These are phyloP conservation scores for Ptilonorhynchus violaceus DNA, from an alignment of 2,113 vertebrate species.

Conservation along the genomic window DNA sequence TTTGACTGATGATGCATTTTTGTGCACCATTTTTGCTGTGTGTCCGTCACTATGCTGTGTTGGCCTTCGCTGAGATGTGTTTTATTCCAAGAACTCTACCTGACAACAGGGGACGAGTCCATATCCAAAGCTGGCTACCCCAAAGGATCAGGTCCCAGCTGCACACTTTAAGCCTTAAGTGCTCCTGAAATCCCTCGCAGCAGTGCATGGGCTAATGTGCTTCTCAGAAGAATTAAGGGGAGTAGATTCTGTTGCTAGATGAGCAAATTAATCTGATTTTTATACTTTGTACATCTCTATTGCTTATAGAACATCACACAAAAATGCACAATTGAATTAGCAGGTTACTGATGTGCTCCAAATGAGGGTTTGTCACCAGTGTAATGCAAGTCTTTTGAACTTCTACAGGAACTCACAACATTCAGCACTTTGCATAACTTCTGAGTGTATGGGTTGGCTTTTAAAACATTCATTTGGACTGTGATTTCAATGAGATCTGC, in stretches of 20 bases:
- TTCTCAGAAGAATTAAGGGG: neutral
- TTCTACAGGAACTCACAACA: neutral
- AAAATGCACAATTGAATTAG: neutral
- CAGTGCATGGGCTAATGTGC: neutral
- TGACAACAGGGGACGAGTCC: neutral
- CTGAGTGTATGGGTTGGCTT: neutral
- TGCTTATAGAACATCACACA: neutral
- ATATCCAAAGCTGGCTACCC: neutral
- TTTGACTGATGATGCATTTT: neutral
- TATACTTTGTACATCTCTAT: neutral
- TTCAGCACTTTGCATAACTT: neutral
- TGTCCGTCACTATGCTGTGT: accelerated
- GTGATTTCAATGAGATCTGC: neutral
- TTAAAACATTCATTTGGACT: neutral
- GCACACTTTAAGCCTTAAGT: neutral
- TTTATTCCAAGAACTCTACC: neutral
- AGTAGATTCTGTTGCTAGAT: neutral
- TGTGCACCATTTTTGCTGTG: neutral
- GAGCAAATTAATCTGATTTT: neutral
- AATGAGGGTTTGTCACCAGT: neutral
- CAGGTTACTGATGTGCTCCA: neutral
- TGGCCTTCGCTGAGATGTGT: neutral
- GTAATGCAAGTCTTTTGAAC: neutral
- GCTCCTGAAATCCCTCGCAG: neutral
- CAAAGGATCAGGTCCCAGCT: neutral